These are phyloP conservation scores for Lepisosteus oculatus DNA, from an alignment of 2,113 vertebrate species.

Conservation along the genomic window DNA sequence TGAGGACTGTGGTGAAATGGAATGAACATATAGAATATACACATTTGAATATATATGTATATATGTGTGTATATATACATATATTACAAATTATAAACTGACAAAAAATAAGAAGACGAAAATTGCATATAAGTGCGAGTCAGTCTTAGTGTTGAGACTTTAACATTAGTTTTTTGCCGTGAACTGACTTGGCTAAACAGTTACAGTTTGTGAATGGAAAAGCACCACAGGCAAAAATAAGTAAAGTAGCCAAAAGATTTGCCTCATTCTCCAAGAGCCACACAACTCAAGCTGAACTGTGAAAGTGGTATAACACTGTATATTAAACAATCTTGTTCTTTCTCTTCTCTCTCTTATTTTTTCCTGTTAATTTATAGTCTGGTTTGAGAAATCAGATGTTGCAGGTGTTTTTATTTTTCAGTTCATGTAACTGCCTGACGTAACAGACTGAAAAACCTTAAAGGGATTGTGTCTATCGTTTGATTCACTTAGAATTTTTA, in stretches of 20 bases:
- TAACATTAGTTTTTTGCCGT: conserved; percentile 73
- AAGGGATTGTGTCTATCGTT: conserved; percentile 99
- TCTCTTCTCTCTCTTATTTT: conserved; percentile 71
- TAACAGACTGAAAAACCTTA: conserved; percentile 96
- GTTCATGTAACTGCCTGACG: conserved; percentile 97
- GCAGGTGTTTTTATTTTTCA: conserved; percentile 91
- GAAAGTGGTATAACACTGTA: conserved; percentile 99
- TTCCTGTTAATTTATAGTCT: conserved; percentile 94
- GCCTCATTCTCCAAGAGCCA: conserved; percentile 97
- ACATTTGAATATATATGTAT: not conserved
- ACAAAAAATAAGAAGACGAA: conserved; percentile 53
- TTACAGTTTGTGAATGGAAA: conserved; percentile 50
- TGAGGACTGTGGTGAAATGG: conserved; percentile 85
- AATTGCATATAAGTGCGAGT: conserved; percentile 57
- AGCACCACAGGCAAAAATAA: conserved; percentile 65
- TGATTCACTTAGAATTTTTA: conserved; percentile 99
- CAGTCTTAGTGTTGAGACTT: conserved; percentile 81
- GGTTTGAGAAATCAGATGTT: conserved; percentile 97
- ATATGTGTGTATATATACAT: conserved; percentile 20
- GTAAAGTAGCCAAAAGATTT: conserved; percentile 76
- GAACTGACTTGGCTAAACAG: conserved; percentile 61
- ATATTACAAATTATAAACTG: conserved; percentile 59
- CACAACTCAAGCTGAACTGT: conserved; percentile 99
- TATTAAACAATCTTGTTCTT: conserved; percentile 88
- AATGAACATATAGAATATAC: conserved; percentile 58